Base-by-base conservation (phyloP, 2,113 vertebrate species). In the Eonycteris spelaea region DNA sequence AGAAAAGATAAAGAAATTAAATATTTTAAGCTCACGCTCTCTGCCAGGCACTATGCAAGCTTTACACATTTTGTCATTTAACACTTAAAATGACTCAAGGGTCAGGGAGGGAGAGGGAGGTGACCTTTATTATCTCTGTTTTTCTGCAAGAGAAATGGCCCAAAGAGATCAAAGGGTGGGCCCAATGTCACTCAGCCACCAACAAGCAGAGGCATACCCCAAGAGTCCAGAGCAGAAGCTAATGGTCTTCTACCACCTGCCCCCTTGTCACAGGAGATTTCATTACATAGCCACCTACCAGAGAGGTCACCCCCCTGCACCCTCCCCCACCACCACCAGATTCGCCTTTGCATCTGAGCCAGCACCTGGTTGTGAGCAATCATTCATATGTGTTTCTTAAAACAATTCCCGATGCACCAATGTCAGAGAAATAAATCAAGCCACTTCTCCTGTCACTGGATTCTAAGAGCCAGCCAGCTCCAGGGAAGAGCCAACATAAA, bases 401-500 rank as follows among this genome's bases (percentile, higher is more conserved):
- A 95, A 75, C n/a, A 63, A 57, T 45, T 63, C 67, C 77, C 63
- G 40, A 61, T 15, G 38, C 55, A 9, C 28, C 12, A 61, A 38
- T 11, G n/a, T 45, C 91, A 90, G 40, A 82, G 45, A 91, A 94
- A 91, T 55, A 65, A 80, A 90, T 22, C 10, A 24, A 85, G 53
- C 7, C 68, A 63, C 33, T 67, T 51, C 65, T 33, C 57, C 28
- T 65, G 59, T 87, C 57, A 30, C 24, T 14, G 38, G 70, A 87
- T 51, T 40, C 55, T 59, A 68, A 94, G 57, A 94, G 21, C 45
- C 18, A 83, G 28, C 68, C 57, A 90, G 59, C 40, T 79, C 28
- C 90, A 94, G 74, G 70, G 63, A 90, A 91, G 38, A 84, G 10
- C 18, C 73, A 87, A 87, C n/a, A 26, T n/a, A 74, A 89, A 77